These are phyloP conservation scores for Athalia rosae DNA, from an alignment of 2,888 invertebrate genomes.

Conservation along the genomic window DNA sequence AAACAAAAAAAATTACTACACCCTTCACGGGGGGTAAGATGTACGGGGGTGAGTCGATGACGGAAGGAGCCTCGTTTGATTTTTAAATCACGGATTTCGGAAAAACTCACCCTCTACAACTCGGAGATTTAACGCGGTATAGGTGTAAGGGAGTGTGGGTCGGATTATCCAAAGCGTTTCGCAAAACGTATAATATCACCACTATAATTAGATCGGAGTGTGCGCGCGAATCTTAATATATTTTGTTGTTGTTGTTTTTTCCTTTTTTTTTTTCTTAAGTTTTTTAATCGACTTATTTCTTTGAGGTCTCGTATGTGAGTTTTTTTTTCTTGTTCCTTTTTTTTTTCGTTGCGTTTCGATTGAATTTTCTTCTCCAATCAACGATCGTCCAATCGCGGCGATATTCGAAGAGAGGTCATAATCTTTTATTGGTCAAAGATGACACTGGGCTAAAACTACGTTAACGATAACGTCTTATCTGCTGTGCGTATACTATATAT, in stretches of 20 bases:
- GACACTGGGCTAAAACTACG: constrained; percentile 42
- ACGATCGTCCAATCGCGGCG: constrained; percentile 44
- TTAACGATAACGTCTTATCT: constrained; percentile 51
- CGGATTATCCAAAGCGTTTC: background rate
- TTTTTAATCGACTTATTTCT: background rate
- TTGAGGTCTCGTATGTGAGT: background rate
- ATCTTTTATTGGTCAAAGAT: constrained; percentile 49
- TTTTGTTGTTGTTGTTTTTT: no score
- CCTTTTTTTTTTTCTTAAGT: background rate
- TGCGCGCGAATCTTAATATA: constrained; percentile 16
- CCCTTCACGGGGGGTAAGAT: no score
- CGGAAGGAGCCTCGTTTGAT: no score
- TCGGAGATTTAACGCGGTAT: no score
- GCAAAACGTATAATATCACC: constrained; percentile 51
- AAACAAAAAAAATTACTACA: no score
- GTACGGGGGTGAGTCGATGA: no score
- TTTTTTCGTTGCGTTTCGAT: no score
- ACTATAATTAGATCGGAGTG: constrained; percentile 59
- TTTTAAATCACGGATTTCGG: no score
- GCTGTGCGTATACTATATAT: constrained; percentile 42
- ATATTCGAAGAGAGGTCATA: constrained; percentile 41
- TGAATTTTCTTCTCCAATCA: constrained; percentile 53
- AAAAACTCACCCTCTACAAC: no score
- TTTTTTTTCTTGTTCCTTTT: constrained; percentile 54
- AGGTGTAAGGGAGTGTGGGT: no score